Evolutionary conservation across 2,888 invertebrate genomes (phyloP).

Genomic region (Orgyia antiqua): DNA sequence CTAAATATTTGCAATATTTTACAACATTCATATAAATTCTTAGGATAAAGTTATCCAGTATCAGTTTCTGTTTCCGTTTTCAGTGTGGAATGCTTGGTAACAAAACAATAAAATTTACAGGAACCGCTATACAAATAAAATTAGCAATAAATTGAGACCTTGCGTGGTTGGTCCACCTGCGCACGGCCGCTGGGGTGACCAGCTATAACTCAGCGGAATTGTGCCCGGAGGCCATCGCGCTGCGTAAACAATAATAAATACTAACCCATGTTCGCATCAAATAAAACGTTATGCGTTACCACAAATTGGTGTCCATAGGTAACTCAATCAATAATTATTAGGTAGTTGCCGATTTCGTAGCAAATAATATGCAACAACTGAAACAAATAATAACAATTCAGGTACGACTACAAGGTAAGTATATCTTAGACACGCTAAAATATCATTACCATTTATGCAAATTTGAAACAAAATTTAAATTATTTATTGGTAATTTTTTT

Average conservation of each 20-base stretch:
- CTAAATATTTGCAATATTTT: too few species aligned
- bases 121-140: constrained; percentile 53
- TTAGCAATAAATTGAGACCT: constrained; percentile 69
- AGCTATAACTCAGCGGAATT: constrained; percentile 65
- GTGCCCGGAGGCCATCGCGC: constrained; percentile 55
- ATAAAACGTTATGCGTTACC: constrained; percentile 48
- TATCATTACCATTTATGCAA: too few species aligned
- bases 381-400: too few species aligned
- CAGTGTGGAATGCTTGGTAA: constrained; percentile 16
- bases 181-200: constrained; percentile 51
- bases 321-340: constrained; percentile 23
- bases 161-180: constrained; percentile 56
- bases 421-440: too few species aligned
- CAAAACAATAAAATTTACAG: constrained; percentile 45
- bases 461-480: too few species aligned
- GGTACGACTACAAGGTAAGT: too few species aligned
- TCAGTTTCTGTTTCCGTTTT: too few species aligned
- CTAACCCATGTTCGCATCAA: constrained; percentile 46
- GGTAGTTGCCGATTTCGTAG: too few species aligned
- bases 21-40: too few species aligned
- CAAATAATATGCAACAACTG: too few species aligned
- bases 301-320: constrained; percentile 35
- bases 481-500: too few species aligned
- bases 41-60: too few species aligned
- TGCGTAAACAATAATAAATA: constrained; percentile 57